A percentile compares a stretch with the other conserved stretches of the same genome.
These are phyloP conservation scores for Oeneis ivallda DNA, from an alignment of 2,888 invertebrate genomes.

Conservation along the genomic window DNA sequence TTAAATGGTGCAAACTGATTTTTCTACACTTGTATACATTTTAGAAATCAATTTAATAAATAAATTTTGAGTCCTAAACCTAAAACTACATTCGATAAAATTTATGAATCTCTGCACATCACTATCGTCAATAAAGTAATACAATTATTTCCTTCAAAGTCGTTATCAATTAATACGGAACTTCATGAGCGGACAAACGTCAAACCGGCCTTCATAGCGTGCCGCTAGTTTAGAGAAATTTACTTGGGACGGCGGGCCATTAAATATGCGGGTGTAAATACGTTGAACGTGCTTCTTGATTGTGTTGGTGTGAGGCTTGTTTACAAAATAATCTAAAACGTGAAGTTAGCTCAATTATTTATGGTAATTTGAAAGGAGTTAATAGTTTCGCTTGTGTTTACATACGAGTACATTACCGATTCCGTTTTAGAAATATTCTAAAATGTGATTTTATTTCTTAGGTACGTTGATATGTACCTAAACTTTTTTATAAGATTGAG, in stretches of 20 bases:
- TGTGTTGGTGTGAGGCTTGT: neutral
- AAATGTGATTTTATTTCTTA: neutral
- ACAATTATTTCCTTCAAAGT: no score
- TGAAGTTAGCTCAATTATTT: conserved; percentile 11
- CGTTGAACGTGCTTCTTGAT: conserved; percentile 13
- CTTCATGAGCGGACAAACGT: no score
- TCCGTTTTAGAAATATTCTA: neutral
- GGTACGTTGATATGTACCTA: no score
- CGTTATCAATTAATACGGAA: no score
- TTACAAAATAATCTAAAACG: conserved; percentile 9
- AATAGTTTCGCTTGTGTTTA: conserved; percentile 10
- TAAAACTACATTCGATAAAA: no score
- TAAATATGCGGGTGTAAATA: conserved; percentile 27
- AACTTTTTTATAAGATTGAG: neutral
- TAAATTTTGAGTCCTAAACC: no score
- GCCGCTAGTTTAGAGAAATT: conserved; percentile 50
- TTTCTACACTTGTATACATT: no score
- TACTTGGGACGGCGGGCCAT: conserved; percentile 42
- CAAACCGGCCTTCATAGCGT: no score
- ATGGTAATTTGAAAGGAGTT: conserved; percentile 9
- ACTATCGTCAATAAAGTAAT: no score
- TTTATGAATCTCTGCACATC: no score
- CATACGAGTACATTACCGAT: neutral
- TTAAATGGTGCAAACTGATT: no score
- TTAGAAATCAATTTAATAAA: no score